These are phyloP conservation scores for Drosophila mauritiana DNA, from an alignment of 1,140 invertebrate species.

Conservation along the genomic window DNA sequence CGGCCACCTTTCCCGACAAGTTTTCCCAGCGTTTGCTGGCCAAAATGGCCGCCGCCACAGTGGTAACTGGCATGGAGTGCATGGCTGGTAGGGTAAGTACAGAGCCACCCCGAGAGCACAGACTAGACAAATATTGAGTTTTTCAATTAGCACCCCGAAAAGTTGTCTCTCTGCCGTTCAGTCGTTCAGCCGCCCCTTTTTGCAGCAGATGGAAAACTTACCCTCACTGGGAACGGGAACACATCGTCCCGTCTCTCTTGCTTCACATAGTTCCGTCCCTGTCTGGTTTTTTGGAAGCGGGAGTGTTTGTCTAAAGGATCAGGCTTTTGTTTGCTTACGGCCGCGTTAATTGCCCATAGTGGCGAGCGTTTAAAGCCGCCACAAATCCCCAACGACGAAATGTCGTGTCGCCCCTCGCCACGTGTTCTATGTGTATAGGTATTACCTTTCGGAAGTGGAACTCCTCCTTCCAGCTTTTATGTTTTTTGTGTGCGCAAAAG, in stretches of 20 bases:
- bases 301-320: constrained; percentile 79
- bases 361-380: constrained; percentile 80
- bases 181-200: constrained; percentile 25
- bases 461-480: constrained; percentile 6
- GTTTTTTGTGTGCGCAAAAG: constrained; percentile 62
- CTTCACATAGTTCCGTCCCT: background rate
- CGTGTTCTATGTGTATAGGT: constrained; percentile 14
- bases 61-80: constrained; percentile 23
- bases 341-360: constrained; percentile 83
- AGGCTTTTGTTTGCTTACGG: constrained; percentile 74
- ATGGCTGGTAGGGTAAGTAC: constrained; percentile 5
- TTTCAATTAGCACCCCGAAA: constrained; percentile 78
- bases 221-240: constrained; percentile 17
- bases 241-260: constrained; percentile 5
- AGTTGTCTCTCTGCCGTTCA: constrained; percentile 28
- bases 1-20: constrained; percentile 41
- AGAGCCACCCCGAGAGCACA: constrained; percentile 53
- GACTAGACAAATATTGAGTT: constrained; percentile 77
- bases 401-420: constrained; percentile 51
- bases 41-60: constrained; percentile 68
- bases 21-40: constrained; percentile 58
- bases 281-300: constrained; percentile 16
- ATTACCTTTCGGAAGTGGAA: constrained; percentile 16
- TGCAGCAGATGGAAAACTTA: constrained; percentile 23
- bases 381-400: constrained; percentile 68